A percentile compares a stretch with the other conserved stretches of the same genome.
Evolutionary conservation across 2,888 invertebrate genomes (phyloP).

Genomic region (Liopterus haemorrhoidalis): DNA sequence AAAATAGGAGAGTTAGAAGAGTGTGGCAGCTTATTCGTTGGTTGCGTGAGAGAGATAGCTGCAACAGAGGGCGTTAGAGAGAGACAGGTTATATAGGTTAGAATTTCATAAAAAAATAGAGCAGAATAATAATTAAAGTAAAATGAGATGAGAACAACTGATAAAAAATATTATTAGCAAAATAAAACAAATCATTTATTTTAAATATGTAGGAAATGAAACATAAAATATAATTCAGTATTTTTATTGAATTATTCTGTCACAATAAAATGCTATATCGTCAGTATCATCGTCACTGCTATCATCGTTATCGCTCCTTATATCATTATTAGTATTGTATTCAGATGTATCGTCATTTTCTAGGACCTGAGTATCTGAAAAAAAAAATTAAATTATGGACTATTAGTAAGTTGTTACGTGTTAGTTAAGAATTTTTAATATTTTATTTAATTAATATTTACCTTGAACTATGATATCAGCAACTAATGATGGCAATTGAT

Average conservation of each 20-base stretch:
- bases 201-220: background rate
- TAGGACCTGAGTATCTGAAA: conserved; percentile 22
- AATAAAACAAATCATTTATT: conserved; percentile 1
- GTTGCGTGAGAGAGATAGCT: conserved; percentile 1
- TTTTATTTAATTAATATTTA: conserved; percentile 18
- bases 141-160: background rate
- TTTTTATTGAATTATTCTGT: conserved; percentile 22
- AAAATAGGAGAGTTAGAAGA: too few relatives aligned
- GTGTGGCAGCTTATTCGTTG: too few relatives aligned
- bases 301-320: too few relatives aligned
- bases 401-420: too few relatives aligned
- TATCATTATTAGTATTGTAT: conserved; percentile 18
- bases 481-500: conserved; percentile 30
- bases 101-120: too few relatives aligned
- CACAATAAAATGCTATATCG: conserved; percentile 1
- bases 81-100: background rate
- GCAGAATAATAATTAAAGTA: background rate
- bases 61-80: conserved; percentile 3
- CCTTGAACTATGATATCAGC: conserved; percentile 25
- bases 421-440: conserved; percentile 4
- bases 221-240: background rate
- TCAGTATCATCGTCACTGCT: conserved; percentile 13
- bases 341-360: conserved; percentile 17
- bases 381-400: conserved; percentile 11
- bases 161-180: background rate